Evolutionary conservation across 2,797 vertebrate genomes (phyloP).

Genomic region (Lepilemur septentrionalis): DNA sequence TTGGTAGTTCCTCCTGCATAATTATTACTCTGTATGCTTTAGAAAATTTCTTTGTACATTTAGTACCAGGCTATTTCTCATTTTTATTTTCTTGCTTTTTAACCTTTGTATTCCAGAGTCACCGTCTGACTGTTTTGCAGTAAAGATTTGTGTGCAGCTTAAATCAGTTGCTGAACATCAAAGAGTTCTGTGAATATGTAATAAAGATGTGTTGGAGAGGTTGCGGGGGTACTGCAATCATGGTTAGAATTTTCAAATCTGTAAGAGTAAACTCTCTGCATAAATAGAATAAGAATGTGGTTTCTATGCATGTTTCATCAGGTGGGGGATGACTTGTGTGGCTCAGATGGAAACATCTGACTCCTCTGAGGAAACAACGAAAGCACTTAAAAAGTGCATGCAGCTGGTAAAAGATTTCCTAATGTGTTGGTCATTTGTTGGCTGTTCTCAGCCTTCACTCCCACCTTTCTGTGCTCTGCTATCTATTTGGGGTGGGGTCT

Average conservation of each 20-base stretch:
- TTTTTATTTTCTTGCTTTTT: conserved; percentile 49
- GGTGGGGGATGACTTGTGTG: neutral
- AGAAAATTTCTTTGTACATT: conserved; percentile 40
- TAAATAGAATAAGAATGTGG: neutral
- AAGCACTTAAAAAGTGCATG: neutral
- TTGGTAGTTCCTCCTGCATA: neutral
- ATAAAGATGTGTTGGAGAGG: neutral
- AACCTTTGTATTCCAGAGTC: conserved; percentile 45
- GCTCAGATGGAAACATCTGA: neutral
- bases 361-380: neutral
- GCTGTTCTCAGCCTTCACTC: neutral
- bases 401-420: neutral
- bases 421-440: too few species aligned
- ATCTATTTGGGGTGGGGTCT: accelerated
- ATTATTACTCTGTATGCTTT: conserved; percentile 45
- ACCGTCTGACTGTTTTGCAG: neutral
- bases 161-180: conserved; percentile 48
- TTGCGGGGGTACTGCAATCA: neutral
- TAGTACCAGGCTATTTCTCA: conserved; percentile 49
- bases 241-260: conserved; percentile 24
- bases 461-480: neutral
- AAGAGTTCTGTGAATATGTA: neutral
- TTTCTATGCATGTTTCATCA: neutral
- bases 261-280: neutral
- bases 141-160: conserved; percentile 43